Evolutionary conservation across 2,113 vertebrate species (phyloP).

Genomic region (Baryphthengus martii): DNA sequence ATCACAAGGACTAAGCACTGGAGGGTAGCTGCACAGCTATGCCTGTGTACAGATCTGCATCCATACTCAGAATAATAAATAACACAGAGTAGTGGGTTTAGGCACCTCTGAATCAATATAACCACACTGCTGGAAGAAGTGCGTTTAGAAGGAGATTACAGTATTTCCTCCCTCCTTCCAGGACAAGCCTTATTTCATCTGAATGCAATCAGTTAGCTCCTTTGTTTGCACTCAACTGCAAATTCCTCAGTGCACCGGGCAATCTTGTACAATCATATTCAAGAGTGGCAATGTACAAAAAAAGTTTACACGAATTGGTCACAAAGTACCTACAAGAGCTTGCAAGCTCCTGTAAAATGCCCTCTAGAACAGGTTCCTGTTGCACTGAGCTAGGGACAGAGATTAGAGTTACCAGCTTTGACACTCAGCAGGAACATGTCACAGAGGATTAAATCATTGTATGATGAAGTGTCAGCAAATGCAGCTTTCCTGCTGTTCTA

Average conservation of each 20-base stretch:
- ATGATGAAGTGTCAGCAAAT: slow-evolving; percentile 42
- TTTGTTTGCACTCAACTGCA: neutral
- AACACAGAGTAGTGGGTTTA: neutral
- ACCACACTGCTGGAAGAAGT: neutral
- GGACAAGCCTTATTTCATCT: neutral
- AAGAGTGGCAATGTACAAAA: neutral
- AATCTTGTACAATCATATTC: neutral
- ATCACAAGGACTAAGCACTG: neutral
- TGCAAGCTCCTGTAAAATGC: neutral
- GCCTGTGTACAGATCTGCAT: neutral
- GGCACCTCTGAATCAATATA: slow-evolving; percentile 9
- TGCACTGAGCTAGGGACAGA: neutral
- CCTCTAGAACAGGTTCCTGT: neutral
- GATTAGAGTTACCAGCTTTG: slow-evolving; percentile 57
- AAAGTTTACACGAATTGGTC: neutral
- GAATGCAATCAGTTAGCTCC: neutral
- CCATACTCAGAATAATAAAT: neutral
- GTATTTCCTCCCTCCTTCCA: neutral
- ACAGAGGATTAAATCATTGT: slow-evolving; percentile 21
- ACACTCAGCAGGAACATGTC: slow-evolving; percentile 52
- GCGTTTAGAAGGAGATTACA: slow-evolving; percentile 20
- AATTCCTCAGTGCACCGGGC: neutral
- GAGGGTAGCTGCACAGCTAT: slow-evolving; percentile 2
- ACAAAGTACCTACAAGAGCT: neutral
- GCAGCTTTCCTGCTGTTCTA: slow-evolving; percentile 44